Evolutionary conservation across 2,888 invertebrate species (phyloP), one percentile per base, ranked within the genome.

Genomic region (Gordius sp.): DNA sequence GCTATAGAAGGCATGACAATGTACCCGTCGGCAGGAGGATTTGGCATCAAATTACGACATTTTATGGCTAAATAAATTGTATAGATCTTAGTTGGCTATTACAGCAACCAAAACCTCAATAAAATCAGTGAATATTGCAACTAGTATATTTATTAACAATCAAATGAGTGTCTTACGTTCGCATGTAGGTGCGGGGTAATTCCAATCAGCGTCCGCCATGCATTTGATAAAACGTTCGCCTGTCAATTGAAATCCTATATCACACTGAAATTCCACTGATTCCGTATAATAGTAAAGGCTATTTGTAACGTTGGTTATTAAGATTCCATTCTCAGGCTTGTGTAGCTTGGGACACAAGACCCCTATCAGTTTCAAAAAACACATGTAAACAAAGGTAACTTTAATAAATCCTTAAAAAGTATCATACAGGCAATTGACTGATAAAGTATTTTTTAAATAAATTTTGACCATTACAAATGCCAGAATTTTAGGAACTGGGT

Each of bases 211-310:
- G 66, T 79, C 80, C 2, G 82, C 81, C 1, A 82, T 79, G 68
- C 91, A 93, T 58, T 82, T 74, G 18, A 91, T 72, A 2, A 81
- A 78, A 0, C 82, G 77, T 56, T 81, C 79, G 56, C 89, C 89
- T 59, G 80, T 78, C 77, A 89, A 80, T 1, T 85, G 80, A 66
- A 82, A 85, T 20, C 91, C 91, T 68, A 89, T 87, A 64, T 85
- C 78, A 66, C 91, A 91, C 65, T 85, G 83, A 75, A 89, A 89
- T 61, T 77, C 78, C 0, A 86, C 79, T 47, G 81, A 74, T 68
- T 61, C 62, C 1, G 67, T 66, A 56, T 63, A 64, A 25, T 61
- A 59, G 61, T 64, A 66, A 47, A 47, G 26, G 28, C 18, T 1
- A 41, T 47, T 47, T 13, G 47, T 58, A 2, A 58, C 58, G 2